A percentile compares a stretch with the other conserved stretches of the same genome.
Evolutionary conservation across 2,888 invertebrate species (phyloP).

Genomic region (Trachelus troglodyta): DNA sequence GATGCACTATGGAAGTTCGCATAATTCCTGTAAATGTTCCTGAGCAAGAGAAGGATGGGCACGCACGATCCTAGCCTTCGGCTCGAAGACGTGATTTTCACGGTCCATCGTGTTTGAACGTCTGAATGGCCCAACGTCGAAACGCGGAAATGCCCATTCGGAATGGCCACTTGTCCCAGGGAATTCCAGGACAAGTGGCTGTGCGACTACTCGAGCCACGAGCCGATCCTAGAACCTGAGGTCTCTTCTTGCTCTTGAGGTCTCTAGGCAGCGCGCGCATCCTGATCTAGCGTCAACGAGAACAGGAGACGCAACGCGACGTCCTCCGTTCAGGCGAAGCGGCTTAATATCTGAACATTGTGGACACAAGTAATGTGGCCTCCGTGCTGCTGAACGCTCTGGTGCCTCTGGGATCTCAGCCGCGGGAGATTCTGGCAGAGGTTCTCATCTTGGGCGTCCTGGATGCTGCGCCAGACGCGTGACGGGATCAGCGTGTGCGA

Average conservation of each 20-base stretch:
- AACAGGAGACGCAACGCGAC: slow-evolving; percentile 4
- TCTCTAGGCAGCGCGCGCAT: slow-evolving; percentile 33
- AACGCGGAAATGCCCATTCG: slow-evolving; percentile 39
- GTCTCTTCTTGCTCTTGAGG: slow-evolving; percentile 32
- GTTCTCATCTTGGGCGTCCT: background rate
- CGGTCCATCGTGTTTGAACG: background rate
- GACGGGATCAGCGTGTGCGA: background rate
- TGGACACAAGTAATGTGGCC: slow-evolving; percentile 60
- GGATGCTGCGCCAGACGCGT: background rate
- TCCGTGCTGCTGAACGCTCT: slow-evolving; percentile 45
- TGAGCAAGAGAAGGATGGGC: background rate
- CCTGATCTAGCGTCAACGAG: background rate
- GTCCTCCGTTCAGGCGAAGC: slow-evolving; percentile 52
- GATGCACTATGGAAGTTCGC: background rate
- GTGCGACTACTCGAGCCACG: slow-evolving; percentile 32
- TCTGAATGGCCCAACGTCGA: slow-evolving; percentile 18
- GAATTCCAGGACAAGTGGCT: slow-evolving; percentile 56
- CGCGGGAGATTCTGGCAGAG: slow-evolving; percentile 29
- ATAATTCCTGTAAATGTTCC: background rate
- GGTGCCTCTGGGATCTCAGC: slow-evolving; percentile 35
- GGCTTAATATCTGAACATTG: slow-evolving; percentile 60
- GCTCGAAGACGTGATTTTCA: background rate
- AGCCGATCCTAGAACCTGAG: slow-evolving; percentile 24
- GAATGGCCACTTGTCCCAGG: slow-evolving; percentile 47
- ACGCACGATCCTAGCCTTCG: background rate